A percentile compares a stretch with the other conserved stretches of the same genome.
These are phyloP conservation scores for Parnassius orleans DNA, from an alignment of 2,888 invertebrate species.

Conservation along the genomic window DNA sequence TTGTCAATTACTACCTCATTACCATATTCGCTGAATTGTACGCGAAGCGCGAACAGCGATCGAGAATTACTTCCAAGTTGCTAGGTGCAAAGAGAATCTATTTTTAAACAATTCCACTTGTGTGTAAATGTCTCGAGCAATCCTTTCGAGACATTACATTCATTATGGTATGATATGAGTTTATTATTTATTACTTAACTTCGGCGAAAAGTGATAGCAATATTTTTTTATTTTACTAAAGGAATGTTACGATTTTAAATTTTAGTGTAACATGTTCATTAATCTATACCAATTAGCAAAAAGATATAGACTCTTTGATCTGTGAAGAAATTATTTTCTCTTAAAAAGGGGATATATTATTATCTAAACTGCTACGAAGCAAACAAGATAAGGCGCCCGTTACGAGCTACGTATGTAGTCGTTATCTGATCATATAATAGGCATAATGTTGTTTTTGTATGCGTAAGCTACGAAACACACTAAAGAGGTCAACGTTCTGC, in stretches of 20 bases:
- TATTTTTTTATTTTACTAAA: no score
- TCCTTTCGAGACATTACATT: conserved; percentile 8
- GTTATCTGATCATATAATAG: conserved; percentile 58
- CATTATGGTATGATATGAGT: not conserved
- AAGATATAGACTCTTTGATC: not conserved
- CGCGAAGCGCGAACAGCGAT: conserved; percentile 30
- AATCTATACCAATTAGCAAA: no score
- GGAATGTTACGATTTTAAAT: no score
- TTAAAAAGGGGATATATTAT: conserved; percentile 30
- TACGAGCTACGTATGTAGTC: conserved; percentile 45
- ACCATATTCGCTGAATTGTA: conserved; percentile 39
- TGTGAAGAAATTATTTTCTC: conserved; percentile 28
- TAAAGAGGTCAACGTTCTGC: conserved; percentile 69
- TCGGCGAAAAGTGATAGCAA: no score
- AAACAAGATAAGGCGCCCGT: conserved; percentile 60
- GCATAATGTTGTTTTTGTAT: conserved; percentile 50
- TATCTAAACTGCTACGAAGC: conserved; percentile 48
- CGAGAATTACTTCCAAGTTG: conserved; percentile 29
- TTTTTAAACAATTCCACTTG: conserved; percentile 27
- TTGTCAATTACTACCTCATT: conserved; percentile 46
- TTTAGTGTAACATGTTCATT: no score
- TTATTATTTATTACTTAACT: not conserved
- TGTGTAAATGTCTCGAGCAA: conserved; percentile 22
- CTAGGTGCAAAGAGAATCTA: conserved; percentile 25
- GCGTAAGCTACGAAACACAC: conserved; percentile 55